Conservation (phyloP, 2,797 vertebrate genomes). For the Schizothorax lantsangensis region DNA sequence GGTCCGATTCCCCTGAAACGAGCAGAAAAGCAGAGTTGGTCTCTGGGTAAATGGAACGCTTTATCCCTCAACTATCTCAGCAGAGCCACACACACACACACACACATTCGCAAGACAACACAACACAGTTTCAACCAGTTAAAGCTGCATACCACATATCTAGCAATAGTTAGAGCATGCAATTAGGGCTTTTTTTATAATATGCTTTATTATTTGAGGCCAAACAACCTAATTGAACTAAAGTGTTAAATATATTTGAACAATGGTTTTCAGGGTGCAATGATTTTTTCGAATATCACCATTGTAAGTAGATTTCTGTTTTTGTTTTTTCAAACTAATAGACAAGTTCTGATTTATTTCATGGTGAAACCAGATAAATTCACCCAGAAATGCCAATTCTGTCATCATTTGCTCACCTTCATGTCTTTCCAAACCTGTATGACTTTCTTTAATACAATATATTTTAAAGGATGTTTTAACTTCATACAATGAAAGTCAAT, state of each 20-base stretch:
- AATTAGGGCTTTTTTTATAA: neutral
- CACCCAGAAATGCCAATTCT: neutral
- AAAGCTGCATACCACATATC: neutral
- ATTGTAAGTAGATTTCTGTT: neutral
- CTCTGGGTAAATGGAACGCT: conserved; percentile 51
- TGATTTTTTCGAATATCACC: neutral
- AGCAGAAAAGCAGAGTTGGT: conserved; percentile 51
- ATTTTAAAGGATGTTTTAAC: neutral
- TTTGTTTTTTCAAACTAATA: neutral
- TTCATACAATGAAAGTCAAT: neutral
- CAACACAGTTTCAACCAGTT: conserved; percentile 40
- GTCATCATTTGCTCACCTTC: neutral
- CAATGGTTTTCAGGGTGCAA: neutral
- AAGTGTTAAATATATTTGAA: neutral
- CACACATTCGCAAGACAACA: neutral
- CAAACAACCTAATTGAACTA: neutral
- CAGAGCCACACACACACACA: conserved; percentile 30
- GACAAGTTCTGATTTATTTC: neutral
- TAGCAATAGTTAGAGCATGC: neutral
- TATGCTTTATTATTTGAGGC: neutral
- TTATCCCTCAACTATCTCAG: conserved; percentile 51
- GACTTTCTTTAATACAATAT: neutral
- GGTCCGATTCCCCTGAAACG: conserved; percentile 54
- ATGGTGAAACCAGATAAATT: neutral
- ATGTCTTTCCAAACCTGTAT: neutral